phyloP scores from a whole-genome alignment of 2,113 vertebrate genomes.

The Dromiciops gliroides region DNA sequence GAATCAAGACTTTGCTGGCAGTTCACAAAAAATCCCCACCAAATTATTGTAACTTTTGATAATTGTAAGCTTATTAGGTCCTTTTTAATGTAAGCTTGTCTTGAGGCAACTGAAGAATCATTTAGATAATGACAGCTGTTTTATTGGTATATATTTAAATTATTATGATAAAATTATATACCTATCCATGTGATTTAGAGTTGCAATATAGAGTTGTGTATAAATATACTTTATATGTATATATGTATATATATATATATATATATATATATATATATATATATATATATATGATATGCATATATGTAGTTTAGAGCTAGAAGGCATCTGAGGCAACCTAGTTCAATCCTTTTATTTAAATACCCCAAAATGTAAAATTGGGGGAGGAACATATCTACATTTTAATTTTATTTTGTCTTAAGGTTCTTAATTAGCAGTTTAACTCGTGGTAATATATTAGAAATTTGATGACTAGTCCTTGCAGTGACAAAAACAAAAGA shows the following conservation, averaged over 20 bases:
- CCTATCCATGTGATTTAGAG: not conserved
- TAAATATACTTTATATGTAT: not conserved
- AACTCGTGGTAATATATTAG: conserved; percentile 49
- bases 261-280: not conserved
- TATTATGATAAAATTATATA: conserved; percentile 58
- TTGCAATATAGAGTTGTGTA: not conserved
- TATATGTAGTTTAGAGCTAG: not conserved
- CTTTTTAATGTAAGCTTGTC: conserved; percentile 35
- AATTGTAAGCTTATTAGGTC: conserved; percentile 37
- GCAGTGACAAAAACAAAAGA: not conserved
- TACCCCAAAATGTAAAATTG: not conserved
- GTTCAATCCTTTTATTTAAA: not conserved
- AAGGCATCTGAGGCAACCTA: not conserved
- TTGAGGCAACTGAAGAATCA: conserved; percentile 26
- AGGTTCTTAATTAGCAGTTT: conserved; percentile 54
- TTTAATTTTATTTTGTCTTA: conserved; percentile 62
- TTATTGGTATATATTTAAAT: conserved; percentile 59
- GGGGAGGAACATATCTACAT: not conserved
- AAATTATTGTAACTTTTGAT: not conserved
- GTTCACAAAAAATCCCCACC: conserved; percentile 14
- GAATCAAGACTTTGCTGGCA: conserved; percentile 3
- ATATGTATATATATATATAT: not conserved
- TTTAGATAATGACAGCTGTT: conserved; percentile 49
- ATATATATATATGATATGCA: not conserved
- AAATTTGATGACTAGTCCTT: conserved; percentile 67